Conservation (phyloP, 2,888 invertebrate genomes). For the Cactoblastis cactorum region DNA sequence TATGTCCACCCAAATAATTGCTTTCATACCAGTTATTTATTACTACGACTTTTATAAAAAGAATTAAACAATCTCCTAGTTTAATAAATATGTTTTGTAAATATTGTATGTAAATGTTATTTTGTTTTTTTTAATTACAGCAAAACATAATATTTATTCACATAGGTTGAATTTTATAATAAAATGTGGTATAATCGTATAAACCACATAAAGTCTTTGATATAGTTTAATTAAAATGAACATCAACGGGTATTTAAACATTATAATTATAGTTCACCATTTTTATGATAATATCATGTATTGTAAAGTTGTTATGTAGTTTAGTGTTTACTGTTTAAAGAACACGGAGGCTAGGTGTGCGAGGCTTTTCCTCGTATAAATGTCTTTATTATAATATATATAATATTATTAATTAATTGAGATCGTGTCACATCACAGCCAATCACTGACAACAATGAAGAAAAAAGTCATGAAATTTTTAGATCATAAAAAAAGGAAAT, state of each 20-base stretch:
- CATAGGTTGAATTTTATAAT: not conserved
- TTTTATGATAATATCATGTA: slow-evolving; percentile 19
- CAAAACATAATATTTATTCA: not conserved
- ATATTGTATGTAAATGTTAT: too few species aligned
- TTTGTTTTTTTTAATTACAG: too few species aligned
- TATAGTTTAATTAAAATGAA: slow-evolving; percentile 19
- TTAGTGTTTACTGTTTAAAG: slow-evolving; percentile 30
- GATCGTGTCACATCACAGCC: not conserved
- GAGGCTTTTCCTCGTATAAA: not conserved
- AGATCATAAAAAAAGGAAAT: too few species aligned
- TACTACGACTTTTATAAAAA: too few species aligned
- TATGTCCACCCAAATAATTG: too few species aligned
- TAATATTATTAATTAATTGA: not conserved
- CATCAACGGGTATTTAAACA: slow-evolving; percentile 40
- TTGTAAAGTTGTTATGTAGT: slow-evolving; percentile 66
- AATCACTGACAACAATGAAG: too few species aligned
- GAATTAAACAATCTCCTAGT: too few species aligned
- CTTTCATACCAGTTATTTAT: too few species aligned
- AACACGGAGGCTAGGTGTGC: not conserved
- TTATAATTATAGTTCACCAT: slow-evolving; percentile 24
- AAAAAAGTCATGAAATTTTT: too few species aligned
- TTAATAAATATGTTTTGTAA: too few species aligned
- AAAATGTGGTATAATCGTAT: not conserved
- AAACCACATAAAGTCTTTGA: not conserved
- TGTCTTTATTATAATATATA: too few species aligned